phyloP scores from a whole-genome alignment of 2,888 invertebrate genomes.

The Junonia oenone region DNA sequence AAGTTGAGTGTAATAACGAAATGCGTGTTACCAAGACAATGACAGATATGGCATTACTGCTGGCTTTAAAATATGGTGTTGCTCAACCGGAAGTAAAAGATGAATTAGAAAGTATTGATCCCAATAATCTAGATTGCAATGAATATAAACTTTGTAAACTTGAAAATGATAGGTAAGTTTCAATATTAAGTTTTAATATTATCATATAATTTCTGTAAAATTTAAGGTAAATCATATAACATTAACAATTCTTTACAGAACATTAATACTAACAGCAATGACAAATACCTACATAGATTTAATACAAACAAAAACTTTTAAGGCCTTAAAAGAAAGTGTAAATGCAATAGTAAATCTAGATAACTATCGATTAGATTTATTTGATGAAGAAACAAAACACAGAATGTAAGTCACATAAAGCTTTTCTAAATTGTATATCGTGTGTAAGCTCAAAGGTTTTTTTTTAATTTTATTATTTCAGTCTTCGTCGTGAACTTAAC shows the following conservation, averaged over 20 bases:
- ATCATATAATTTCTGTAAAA: background rate
- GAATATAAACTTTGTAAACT: slow-evolving; percentile 40
- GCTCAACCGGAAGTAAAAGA: slow-evolving; percentile 31
- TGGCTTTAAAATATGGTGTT: slow-evolving; percentile 34
- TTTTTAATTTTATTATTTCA: slow-evolving; percentile 28
- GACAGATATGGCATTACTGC: slow-evolving; percentile 34
- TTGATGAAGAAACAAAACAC: slow-evolving; percentile 46
- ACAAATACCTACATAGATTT: slow-evolving; percentile 40
- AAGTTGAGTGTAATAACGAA: slow-evolving; percentile 41
- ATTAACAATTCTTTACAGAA: slow-evolving; percentile 36
- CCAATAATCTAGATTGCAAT: slow-evolving; percentile 27
- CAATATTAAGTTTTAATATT: background rate
- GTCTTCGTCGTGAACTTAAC: slow-evolving; percentile 42
- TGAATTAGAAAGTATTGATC: slow-evolving; percentile 36
- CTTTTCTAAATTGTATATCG: background rate
- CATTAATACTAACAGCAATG: slow-evolving; percentile 35
- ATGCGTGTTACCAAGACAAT: slow-evolving; percentile 35
- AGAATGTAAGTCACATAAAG: slow-evolving; percentile 25
- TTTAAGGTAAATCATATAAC: background rate
- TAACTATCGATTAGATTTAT: slow-evolving; percentile 31
- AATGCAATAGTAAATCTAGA: slow-evolving; percentile 28
- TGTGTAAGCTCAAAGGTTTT: background rate
- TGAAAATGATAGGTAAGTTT: slow-evolving; percentile 36
- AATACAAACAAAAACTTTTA: slow-evolving; percentile 34
- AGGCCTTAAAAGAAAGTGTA: slow-evolving; percentile 32